These are phyloP conservation scores for Erynnis tages DNA, from an alignment of 2,888 invertebrate species.

Conservation along the genomic window DNA sequence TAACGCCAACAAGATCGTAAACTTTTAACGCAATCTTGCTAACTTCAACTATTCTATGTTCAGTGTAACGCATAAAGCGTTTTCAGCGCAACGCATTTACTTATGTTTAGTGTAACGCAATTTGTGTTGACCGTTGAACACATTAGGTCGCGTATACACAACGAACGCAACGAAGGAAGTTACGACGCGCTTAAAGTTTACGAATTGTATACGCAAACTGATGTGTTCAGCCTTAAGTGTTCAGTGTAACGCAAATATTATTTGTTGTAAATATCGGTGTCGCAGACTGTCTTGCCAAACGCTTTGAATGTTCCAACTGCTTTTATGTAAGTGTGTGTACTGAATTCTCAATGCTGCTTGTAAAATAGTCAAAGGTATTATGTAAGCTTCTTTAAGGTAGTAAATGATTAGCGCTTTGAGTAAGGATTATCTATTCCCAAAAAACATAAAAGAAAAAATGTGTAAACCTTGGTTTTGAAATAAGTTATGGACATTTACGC, in stretches of 20 bases:
- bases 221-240: too few species aligned
- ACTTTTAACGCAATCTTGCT: conserved; percentile 6
- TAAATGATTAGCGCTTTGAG: not conserved
- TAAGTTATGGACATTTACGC: too few species aligned
- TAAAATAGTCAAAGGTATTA: not conserved
- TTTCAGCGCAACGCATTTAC: not conserved
- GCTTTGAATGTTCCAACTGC: conserved; percentile 66
- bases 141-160: too few species aligned
- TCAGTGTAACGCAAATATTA: conserved; percentile 25
- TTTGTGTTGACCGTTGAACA: too few species aligned
- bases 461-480: not conserved
- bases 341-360: conserved; percentile 13
- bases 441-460: too few species aligned
- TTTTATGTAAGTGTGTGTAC: conserved; percentile 29
- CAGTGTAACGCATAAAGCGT: not conserved
- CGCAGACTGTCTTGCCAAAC: conserved; percentile 66
- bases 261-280: conserved; percentile 63
- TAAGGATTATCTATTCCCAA: too few species aligned
- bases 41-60: not conserved
- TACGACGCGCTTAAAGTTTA: too few species aligned
- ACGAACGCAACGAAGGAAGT: too few species aligned
- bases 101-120: not conserved
- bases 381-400: not conserved
- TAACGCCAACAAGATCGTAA: not conserved
- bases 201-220: too few species aligned